A percentile compares a stretch with the other conserved stretches of the same genome.
Evolutionary conservation across 92 coral and sea anemone species (phyloP).

Genomic region (Porites rus): DNA sequence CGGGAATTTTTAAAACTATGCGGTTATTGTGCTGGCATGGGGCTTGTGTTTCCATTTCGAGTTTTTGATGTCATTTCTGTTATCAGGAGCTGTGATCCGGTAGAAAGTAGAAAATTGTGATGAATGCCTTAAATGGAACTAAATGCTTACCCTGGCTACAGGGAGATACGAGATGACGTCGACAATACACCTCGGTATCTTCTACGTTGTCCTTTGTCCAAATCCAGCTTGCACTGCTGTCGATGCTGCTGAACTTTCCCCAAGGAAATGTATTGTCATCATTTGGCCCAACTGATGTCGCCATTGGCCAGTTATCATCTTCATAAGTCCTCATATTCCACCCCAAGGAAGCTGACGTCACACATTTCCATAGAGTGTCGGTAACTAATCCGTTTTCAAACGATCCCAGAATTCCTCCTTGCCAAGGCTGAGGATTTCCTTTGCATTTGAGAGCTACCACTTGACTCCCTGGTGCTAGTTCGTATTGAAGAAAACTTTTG

Average conservation of each 20-base stretch:
- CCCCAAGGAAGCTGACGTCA: constrained; percentile 35
- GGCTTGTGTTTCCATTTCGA: no score
- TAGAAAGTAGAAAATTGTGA: no score
- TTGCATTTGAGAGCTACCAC: constrained; percentile 65
- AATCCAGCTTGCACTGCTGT: constrained; percentile 68
- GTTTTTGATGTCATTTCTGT: no score
- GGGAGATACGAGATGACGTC: constrained; percentile 43
- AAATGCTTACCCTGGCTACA: constrained; percentile 63
- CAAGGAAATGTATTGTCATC: constrained; percentile 29
- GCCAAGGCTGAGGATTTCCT: constrained; percentile 24
- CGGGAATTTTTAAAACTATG: no score
- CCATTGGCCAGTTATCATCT: constrained; percentile 70
- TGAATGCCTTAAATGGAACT: no score
- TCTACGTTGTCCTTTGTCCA: constrained; percentile 62
- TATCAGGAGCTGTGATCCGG: no score
- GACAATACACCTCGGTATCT: constrained; percentile 70
- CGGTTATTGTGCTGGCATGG: no score
- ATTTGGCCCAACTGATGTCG: constrained; percentile 48
- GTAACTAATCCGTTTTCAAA: constrained; percentile 73
- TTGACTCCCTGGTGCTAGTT: constrained; percentile 48
- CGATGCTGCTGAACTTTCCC: constrained; percentile 55
- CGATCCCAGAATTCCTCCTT: constrained; percentile 76
- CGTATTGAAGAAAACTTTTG: constrained; percentile 26
- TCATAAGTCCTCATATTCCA: constrained; percentile 73
- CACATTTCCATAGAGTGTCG: constrained; percentile 71